Percentiles rank a stretch among this genome's conserved stretches.
These are phyloP conservation scores for Champsocephalus gunnari DNA, from an alignment of 2,797 vertebrate species.

Conservation along the genomic window DNA sequence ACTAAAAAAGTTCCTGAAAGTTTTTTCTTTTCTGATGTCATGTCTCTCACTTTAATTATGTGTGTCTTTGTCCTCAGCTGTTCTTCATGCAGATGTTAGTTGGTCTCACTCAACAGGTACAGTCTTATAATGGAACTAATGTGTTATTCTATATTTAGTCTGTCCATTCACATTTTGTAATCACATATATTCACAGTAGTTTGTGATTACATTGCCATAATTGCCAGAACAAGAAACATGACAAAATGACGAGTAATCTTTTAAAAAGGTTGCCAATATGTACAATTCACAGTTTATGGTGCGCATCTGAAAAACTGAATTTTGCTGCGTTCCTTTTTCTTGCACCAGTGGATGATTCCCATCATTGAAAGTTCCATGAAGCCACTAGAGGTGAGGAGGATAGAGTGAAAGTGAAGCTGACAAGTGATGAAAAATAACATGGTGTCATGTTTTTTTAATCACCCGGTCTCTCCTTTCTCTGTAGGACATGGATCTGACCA, in stretches of 20 bases:
- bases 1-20: neutral
- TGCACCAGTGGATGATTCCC: conserved; percentile 92
- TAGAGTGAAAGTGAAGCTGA: neutral
- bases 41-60: conserved; percentile 1
- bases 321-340: neutral
- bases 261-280: neutral
- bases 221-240: neutral
- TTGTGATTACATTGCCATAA: neutral
- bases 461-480: neutral
- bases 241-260: neutral
- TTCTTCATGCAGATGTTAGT: conserved; percentile 92
- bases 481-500: conserved; percentile 93
- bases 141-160: neutral
- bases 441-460: neutral
- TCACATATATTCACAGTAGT: too few species aligned
- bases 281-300: neutral
- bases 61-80: conserved; percentile 79
- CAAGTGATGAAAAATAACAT: neutral
- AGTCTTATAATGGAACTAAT: neutral
- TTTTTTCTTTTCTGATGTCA: neutral
- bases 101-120: conserved; percentile 92
- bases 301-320: neutral
- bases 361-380: conserved; percentile 96
- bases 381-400: conserved; percentile 87
- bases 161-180: neutral